phyloP scores from a whole-genome alignment of 2,888 invertebrate genomes.

The Autographa pulchrina region DNA sequence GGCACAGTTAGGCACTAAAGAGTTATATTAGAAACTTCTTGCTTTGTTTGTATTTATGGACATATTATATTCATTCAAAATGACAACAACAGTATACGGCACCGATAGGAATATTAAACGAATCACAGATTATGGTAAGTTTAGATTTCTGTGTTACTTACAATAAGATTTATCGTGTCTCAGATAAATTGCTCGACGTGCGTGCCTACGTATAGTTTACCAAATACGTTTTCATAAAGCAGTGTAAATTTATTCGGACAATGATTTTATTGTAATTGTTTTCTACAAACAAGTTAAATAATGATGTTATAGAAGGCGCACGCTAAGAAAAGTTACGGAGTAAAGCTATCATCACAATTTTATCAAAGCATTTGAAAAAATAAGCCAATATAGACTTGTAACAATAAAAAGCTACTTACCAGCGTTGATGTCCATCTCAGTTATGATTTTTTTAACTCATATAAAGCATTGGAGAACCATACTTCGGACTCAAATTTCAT shows the following conservation, averaged over 20 bases:
- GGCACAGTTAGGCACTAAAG: constrained; percentile 13
- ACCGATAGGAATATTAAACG: constrained; percentile 25
- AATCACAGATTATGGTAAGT: constrained; percentile 54
- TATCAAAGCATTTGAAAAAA: constrained; percentile 55
- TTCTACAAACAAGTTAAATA: constrained; percentile 27
- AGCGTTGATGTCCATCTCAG: constrained; percentile 87
- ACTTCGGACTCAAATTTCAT: constrained; percentile 74
- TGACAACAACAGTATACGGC: constrained; percentile 40
- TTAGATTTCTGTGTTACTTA: constrained; percentile 36
- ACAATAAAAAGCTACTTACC: constrained; percentile 74
- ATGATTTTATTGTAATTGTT: constrained; percentile 27
- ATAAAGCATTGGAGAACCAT: constrained; percentile 68
- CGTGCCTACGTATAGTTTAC: constrained; percentile 31
- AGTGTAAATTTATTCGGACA: constrained; percentile 16
- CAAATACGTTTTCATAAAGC: constrained; percentile 22
- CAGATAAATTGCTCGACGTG: constrained; percentile 17
- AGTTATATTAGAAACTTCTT: constrained; percentile 44
- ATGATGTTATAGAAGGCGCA: constrained; percentile 32
- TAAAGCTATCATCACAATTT: constrained; percentile 56
- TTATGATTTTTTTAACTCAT: constrained; percentile 70
- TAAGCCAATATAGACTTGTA: constrained; percentile 39
- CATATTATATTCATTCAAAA: constrained; percentile 31
- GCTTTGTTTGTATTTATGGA: constrained; percentile 48
- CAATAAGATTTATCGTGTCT: constrained; percentile 40
- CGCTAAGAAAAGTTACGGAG: constrained; percentile 54